phyloP scores from a whole-genome alignment of 1,140 invertebrate species.

The Trachymyrmex cornetzi region DNA sequence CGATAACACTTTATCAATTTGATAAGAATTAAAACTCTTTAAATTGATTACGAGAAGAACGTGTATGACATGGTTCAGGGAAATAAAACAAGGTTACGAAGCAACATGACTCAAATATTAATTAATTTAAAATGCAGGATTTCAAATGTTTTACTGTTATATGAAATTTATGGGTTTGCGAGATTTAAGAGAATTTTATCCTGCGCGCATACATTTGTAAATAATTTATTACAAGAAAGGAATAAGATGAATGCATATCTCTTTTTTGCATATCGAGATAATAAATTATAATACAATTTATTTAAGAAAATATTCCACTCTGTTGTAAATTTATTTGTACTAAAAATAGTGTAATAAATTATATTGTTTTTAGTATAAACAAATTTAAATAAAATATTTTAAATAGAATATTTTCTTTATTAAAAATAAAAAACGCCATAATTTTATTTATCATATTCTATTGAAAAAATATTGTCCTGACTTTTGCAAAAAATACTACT shows the following conservation, averaged over 20 bases:
- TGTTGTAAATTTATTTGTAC: too few relatives aligned
- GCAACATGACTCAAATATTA: not conserved
- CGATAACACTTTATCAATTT: conserved; percentile 20
- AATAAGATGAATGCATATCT: not conserved
- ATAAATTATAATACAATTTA: not conserved
- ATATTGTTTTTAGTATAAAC: not conserved
- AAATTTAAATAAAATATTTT: not conserved
- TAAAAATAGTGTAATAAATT: too few relatives aligned
- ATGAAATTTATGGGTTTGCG: conserved; percentile 3
- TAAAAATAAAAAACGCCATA: not conserved
- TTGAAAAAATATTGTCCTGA: not conserved
- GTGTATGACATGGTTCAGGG: not conserved
- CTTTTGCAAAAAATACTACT: not conserved
- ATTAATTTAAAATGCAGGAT: not conserved
- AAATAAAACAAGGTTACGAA: not conserved
- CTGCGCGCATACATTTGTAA: not conserved
- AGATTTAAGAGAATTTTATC: conserved; percentile 35
- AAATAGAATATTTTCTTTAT: not conserved
- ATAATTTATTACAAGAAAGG: conserved; percentile 38
- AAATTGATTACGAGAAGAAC: not conserved
- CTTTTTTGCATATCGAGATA: not conserved
- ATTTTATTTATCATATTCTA: not conserved
- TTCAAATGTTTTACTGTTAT: not conserved
- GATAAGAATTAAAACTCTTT: conserved; percentile 6
- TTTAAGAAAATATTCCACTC: too few relatives aligned